Conservation (phyloP, 2,888 invertebrate genomes). For the Synanthedon myopaeformis region DNA sequence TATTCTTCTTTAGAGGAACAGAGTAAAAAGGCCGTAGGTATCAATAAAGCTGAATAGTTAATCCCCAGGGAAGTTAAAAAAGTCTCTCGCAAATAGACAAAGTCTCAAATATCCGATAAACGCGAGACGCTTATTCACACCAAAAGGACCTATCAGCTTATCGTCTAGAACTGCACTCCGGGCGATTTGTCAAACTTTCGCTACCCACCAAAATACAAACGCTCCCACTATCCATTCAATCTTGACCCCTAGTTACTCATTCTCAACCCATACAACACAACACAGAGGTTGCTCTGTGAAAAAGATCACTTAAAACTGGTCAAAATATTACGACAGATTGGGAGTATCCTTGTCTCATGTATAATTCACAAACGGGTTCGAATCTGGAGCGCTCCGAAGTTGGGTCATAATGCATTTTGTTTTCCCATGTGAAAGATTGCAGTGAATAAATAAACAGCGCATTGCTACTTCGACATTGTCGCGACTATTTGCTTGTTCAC, state of each 20-base stretch:
- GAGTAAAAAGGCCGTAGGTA: too few relatives aligned
- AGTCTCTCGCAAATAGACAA: conserved; percentile 15
- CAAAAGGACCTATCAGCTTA: conserved; percentile 42
- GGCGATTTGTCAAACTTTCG: conserved; percentile 56
- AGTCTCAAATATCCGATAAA: conserved; percentile 31
- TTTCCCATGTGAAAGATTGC: conserved; percentile 38
- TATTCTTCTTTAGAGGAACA: too few relatives aligned
- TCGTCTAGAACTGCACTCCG: conserved; percentile 41
- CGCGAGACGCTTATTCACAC: conserved; percentile 20
- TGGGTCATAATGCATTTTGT: conserved; percentile 36
- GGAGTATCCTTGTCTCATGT: conserved; percentile 53
- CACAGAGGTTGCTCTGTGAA: not conserved
- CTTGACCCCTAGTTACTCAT: conserved; percentile 11
- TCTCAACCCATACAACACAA: not conserved
- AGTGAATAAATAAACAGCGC: conserved; percentile 25
- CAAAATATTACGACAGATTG: conserved; percentile 40
- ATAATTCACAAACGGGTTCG: conserved; percentile 52
- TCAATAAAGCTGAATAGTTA: too few relatives aligned
- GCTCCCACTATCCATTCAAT: conserved; percentile 17
- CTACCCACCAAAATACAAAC: conserved; percentile 41
- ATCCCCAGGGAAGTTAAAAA: not conserved
- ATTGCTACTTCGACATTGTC: too few relatives aligned
- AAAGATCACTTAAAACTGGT: conserved; percentile 27
- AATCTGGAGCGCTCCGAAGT: conserved; percentile 33
- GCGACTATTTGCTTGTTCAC: too few relatives aligned